phyloP scores from a whole-genome alignment of 2,113 vertebrate genomes.

The Leptodactylus fuscus region DNA sequence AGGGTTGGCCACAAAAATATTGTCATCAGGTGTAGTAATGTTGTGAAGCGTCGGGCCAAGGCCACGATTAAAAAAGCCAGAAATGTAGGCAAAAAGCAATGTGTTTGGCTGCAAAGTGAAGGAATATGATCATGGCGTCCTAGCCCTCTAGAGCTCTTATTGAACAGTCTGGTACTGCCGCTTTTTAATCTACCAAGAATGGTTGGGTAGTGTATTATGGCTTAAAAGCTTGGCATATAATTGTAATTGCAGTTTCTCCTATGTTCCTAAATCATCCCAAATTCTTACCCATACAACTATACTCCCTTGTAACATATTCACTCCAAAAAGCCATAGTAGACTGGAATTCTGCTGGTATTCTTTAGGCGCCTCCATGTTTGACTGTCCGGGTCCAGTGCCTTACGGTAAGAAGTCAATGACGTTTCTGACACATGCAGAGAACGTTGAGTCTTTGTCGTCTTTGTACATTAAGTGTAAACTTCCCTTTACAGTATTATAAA shows the following conservation, averaged over 20 bases:
- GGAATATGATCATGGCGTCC: neutral
- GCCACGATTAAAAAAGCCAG: neutral
- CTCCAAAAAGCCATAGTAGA: neutral
- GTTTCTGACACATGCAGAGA: conserved; percentile 38
- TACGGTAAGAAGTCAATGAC: neutral
- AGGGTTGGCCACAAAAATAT: neutral
- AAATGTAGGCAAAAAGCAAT: neutral
- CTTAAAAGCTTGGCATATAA: conserved; percentile 29
- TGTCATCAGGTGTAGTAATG: neutral
- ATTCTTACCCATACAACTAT: neutral
- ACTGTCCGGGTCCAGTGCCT: conserved; percentile 13
- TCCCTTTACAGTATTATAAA: conserved; percentile 40
- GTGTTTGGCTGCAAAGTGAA: neutral
- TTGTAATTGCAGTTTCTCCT: conserved; percentile 15
- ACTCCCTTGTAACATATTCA: neutral
- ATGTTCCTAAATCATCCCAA: neutral
- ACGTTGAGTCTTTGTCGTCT: conserved; percentile 9
- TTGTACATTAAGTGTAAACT: conserved; percentile 25
- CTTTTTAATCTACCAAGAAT: neutral
- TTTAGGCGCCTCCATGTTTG: conserved; percentile 5
- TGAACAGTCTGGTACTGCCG: neutral
- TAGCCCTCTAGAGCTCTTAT: neutral
- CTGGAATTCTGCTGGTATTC: conserved; percentile 47
- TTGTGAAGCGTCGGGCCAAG: neutral
- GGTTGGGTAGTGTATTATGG: conserved; percentile 6